phyloP scores from a whole-genome alignment of 2,113 vertebrate genomes.

The Aviceda subcristata region DNA sequence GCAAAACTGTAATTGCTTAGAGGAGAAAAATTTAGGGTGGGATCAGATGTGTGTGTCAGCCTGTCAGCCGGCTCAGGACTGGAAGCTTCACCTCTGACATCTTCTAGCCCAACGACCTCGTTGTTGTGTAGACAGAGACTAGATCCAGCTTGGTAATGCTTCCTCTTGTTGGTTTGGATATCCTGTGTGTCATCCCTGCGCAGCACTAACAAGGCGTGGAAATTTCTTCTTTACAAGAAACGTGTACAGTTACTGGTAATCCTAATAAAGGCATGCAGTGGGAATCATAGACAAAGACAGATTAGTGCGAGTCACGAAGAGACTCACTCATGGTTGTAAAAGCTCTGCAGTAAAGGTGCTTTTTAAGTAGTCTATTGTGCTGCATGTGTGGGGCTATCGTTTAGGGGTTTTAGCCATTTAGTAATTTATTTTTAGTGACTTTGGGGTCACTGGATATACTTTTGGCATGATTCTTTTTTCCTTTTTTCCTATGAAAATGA shows the following conservation, averaged over 20 bases:
- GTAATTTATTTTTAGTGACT: neutral
- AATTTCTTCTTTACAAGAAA: constrained; percentile 6
- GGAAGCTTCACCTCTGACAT: neutral
- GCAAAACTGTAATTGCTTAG: neutral
- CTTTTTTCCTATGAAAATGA: neutral
- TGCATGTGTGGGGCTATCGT: neutral
- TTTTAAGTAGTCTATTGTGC: neutral
- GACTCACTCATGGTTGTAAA: neutral
- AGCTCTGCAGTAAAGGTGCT: neutral
- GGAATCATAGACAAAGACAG: neutral
- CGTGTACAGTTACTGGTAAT: neutral
- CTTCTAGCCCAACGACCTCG: neutral
- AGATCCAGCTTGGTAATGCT: neutral
- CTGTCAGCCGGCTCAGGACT: neutral
- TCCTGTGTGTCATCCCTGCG: constrained; percentile 47
- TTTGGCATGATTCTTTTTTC: neutral
- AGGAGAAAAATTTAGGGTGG: neutral
- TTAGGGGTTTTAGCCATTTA: neutral
- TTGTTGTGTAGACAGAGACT: neutral
- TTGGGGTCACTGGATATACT: neutral
- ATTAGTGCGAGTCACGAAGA: constrained; percentile 46
- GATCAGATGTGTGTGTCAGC: neutral
- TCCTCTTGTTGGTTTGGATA: neutral
- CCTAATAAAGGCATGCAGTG: neutral
- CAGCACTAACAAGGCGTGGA: neutral